Conservation (phyloP, 2,888 invertebrate genomes). For the Meghimatium bilineatum region DNA sequence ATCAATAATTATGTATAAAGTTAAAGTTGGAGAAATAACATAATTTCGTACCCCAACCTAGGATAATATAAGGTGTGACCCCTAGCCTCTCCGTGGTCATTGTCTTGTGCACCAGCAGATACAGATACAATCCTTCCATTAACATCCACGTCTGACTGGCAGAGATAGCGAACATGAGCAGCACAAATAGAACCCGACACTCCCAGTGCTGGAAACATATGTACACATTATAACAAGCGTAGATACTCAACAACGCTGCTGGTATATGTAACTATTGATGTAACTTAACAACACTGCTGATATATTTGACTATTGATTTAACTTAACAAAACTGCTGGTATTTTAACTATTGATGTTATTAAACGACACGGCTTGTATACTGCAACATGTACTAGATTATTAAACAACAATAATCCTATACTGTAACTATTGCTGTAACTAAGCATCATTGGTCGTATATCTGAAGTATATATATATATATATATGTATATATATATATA, state of each 20-base stretch:
- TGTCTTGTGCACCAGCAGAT: constrained; percentile 84
- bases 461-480: too few species aligned
- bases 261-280: not conserved
- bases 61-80: constrained; percentile 81
- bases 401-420: too few species aligned
- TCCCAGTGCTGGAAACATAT: constrained; percentile 82
- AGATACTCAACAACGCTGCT: not conserved
- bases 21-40: not conserved
- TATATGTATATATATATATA: too few species aligned
- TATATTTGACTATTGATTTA: too few species aligned
- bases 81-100: constrained; percentile 82
- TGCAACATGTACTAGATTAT: too few species aligned
- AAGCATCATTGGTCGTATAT: too few species aligned
- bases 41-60: constrained; percentile 83
- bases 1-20: not conserved
- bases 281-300: not conserved
- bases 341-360: too few species aligned
- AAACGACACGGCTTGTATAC: too few species aligned
- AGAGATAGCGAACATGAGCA: constrained; percentile 83
- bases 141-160: constrained; percentile 85
- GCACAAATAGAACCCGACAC: constrained; percentile 82
- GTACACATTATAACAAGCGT: too few species aligned
- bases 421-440: too few species aligned
- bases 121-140: constrained; percentile 85
- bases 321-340: too few species aligned